Evolutionary conservation across 2,113 vertebrate genomes (phyloP).

Genomic region (Brachyhypopomus occidentalis): DNA sequence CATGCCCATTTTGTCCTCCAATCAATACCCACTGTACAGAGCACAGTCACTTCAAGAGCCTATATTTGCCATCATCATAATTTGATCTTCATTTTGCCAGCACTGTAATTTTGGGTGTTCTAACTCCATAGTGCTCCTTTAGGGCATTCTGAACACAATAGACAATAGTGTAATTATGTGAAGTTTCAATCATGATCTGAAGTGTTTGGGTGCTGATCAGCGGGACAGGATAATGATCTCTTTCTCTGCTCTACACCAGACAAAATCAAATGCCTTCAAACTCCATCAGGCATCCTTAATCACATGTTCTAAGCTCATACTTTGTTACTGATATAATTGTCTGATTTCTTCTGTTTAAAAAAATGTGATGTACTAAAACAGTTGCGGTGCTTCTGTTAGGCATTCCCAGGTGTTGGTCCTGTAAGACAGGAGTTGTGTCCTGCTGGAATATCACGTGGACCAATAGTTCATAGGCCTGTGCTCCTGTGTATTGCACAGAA

Average conservation of each 20-base stretch:
- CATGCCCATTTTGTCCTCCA: neutral
- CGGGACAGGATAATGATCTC: neutral
- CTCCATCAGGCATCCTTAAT: constrained; percentile 2
- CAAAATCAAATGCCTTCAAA: neutral
- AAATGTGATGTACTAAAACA: neutral
- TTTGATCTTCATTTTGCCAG: neutral
- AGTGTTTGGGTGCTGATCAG: constrained; percentile 14
- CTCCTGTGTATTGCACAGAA: no score
- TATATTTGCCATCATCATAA: neutral
- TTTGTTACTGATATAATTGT: neutral
- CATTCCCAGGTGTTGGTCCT: no score
- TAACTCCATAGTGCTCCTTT: neutral
- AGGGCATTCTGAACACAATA: neutral
- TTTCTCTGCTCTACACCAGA: neutral
- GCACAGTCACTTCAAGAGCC: neutral
- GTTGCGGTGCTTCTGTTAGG: no score
- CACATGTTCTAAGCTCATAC: neutral
- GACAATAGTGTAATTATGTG: neutral
- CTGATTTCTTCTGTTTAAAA: neutral
- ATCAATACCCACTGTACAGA: neutral
- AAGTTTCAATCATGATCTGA: constrained; percentile 14
- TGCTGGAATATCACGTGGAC: no score
- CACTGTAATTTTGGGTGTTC: neutral
- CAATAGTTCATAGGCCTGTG: no score
- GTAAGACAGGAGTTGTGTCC: no score